Evolutionary conservation across 2,113 vertebrate species (phyloP).

Genomic region (Calcarius ornatus): DNA sequence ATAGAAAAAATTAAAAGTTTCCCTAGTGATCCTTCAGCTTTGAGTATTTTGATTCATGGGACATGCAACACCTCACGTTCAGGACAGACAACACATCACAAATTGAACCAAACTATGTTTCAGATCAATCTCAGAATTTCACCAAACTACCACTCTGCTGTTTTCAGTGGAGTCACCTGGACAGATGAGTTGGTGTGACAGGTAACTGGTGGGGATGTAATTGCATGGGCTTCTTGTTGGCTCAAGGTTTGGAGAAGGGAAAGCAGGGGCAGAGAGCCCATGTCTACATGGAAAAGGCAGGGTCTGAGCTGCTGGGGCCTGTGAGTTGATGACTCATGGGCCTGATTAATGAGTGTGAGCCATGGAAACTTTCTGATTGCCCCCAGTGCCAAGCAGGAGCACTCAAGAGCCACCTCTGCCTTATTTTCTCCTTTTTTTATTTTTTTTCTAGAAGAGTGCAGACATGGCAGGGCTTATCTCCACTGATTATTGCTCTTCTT

Average conservation of each 20-base stretch:
- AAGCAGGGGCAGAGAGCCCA: not conserved
- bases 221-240: not conserved
- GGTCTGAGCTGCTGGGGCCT: slow-evolving; percentile 23
- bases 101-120: not conserved
- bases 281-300: not conserved
- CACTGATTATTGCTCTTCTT: not conserved
- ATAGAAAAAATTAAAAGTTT: not conserved
- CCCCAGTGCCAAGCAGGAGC: not conserved
- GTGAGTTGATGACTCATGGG: not conserved
- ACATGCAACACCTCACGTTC: not conserved
- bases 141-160: not conserved
- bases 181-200: not conserved
- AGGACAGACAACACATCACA: not conserved
- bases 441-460: not conserved
- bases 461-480: not conserved
- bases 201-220: not conserved
- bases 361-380: not conserved
- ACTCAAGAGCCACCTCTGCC: not conserved
- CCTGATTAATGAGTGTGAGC: not conserved
- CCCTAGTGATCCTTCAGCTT: not conserved
- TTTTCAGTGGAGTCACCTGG: not conserved
- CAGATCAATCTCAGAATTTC: not conserved
- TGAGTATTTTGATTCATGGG: not conserved
- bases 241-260: not conserved
- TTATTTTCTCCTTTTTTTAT: not conserved